Percentiles rank a stretch among this genome's conserved stretches.
Conservation (phyloP, 2,888 invertebrate species). For the Loripinus fragilis region DNA sequence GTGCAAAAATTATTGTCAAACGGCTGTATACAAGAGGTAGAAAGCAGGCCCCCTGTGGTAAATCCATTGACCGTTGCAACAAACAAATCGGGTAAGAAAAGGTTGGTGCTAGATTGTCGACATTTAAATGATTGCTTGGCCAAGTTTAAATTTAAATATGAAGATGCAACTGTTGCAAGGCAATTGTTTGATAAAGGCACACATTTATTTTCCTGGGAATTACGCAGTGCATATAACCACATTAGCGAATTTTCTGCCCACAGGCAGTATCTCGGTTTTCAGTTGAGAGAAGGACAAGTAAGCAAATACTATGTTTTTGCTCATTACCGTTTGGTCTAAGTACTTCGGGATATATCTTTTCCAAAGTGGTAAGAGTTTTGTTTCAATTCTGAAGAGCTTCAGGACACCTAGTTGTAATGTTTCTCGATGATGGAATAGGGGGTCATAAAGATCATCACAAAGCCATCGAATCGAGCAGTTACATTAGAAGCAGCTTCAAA, state of each 20-base stretch:
- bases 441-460: conserved; percentile 4
- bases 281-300: conserved; percentile 15
- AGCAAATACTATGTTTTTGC: conserved; percentile 28
- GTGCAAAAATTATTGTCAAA: conserved; percentile 21
- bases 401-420: conserved; percentile 27
- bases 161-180: conserved; percentile 22
- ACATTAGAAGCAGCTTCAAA: conserved; percentile 28
- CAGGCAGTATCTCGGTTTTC: conserved; percentile 33
- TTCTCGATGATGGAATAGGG: conserved; percentile 41
- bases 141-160: conserved; percentile 43
- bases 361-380: conserved; percentile 28
- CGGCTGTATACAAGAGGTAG: conserved; percentile 24
- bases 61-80: conserved; percentile 39
- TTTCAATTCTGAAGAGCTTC: conserved; percentile 27
- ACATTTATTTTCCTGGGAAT: conserved; percentile 29
- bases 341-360: conserved; percentile 35
- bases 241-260: conserved; percentile 28
- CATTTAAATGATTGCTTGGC: conserved; percentile 32
- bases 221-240: conserved; percentile 34
- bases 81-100: conserved; percentile 21
- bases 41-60: conserved; percentile 19
- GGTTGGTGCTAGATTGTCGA: conserved; percentile 37
- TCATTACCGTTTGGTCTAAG: conserved; percentile 38
- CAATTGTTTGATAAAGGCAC: conserved; percentile 13
- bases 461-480: conserved; percentile 18